These are phyloP conservation scores for Urophycis tenuis DNA, from an alignment of 2,797 vertebrate genomes.

Conservation along the genomic window DNA sequence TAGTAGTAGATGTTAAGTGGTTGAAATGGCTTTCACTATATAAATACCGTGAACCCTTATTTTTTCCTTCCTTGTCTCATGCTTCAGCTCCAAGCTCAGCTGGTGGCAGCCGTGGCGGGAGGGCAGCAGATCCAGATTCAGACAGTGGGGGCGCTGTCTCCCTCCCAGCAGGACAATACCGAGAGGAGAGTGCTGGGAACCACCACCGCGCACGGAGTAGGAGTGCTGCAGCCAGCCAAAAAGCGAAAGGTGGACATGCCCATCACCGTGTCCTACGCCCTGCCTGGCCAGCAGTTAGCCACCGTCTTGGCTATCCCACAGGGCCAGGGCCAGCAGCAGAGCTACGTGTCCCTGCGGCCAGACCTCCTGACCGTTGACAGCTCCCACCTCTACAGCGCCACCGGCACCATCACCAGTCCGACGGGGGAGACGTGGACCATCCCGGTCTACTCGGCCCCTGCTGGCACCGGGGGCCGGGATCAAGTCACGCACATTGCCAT, in stretches of 20 bases:
- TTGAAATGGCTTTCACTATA: neutral
- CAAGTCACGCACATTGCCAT: slow-evolving; percentile 96
- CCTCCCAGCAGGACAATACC: slow-evolving; percentile 75
- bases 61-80: neutral
- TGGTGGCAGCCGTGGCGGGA: slow-evolving; percentile 83
- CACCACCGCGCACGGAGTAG: slow-evolving; percentile 64
- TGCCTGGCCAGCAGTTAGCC: slow-evolving; percentile 92
- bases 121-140: slow-evolving; percentile 96
- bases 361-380: slow-evolving; percentile 96
- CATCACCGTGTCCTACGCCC: slow-evolving; percentile 92
- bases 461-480: slow-evolving; percentile 81
- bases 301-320: slow-evolving; percentile 93
- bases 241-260: slow-evolving; percentile 98
- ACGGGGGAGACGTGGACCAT: slow-evolving; percentile 99
- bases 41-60: no score
- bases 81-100: slow-evolving; percentile 84
- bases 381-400: slow-evolving; percentile 93
- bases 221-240: slow-evolving; percentile 92
- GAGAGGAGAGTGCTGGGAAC: slow-evolving; percentile 78
- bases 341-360: slow-evolving; percentile 90
- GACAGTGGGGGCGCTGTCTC: slow-evolving; percentile 85
- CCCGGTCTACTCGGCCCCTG: slow-evolving; percentile 90
- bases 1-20: neutral
- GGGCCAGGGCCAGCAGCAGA: slow-evolving; percentile 94
- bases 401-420: slow-evolving; percentile 95